Base-by-base conservation (phyloP, 2,888 invertebrate species). In the Diplazon laetatorius region DNA sequence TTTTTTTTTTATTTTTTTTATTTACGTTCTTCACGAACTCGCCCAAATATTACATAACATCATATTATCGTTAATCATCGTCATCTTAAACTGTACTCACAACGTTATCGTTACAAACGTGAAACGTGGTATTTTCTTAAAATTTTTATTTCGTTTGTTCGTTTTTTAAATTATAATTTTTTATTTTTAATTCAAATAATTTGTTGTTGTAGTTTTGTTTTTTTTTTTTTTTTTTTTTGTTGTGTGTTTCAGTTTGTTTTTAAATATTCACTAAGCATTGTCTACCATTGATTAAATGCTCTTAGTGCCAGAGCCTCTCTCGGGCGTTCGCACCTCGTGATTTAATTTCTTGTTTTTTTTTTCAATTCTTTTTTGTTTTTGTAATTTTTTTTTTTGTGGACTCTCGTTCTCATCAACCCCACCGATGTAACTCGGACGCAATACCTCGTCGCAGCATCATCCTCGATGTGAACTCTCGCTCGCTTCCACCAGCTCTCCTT, bases 201-300 rank as follows among this genome's bases (percentile, higher is more conserved):
- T n/a, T n/a, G n/a, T n/a, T n/a, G n/a, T 30, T 30, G 30, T 30
- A 30, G 6, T 5, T 83, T 80, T 44, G 83, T 78, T 69, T 77
- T 76, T 35, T 66, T 48, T 59, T 75, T 60, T 60, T 62, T 68
- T 60, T 60, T 25, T 52, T 25, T 63, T 59, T 57, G 66, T 52
- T 60, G 76, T 48, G 22, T 74, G 39, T 55, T 44, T 69, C 30
- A 72, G 46, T 48, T 69, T 63, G 68, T 66, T 66, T 59, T 78
- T 83, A 82, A 85, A 85, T 86, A 85, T 85, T 81, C 86, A 84
- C 86, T 86, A 87, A 86, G 86, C 87, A 85, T 86, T 86, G 80
- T 84, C 87, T 87, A 88, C 85, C 86, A 86, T 89, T 89, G 89
- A 89, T 89, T 89, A 89, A 89, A 89, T 89, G 89, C 89, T 89